Evolutionary conservation across 2,888 invertebrate genomes (phyloP).

Genomic region (Epirrita christyi): DNA sequence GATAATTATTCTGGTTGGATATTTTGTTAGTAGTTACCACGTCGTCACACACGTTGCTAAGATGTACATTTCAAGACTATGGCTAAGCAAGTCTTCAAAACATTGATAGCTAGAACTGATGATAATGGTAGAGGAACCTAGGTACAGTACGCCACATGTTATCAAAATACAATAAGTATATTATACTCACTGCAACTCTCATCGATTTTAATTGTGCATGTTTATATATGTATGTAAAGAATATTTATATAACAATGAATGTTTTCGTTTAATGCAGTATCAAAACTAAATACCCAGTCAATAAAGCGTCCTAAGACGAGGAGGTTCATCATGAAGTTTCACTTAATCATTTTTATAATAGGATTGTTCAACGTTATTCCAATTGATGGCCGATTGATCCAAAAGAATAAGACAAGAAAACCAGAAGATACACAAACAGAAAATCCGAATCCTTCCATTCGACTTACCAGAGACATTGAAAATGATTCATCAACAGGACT

Average conservation of each 20-base stretch:
- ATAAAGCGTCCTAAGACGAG: constrained; percentile 40
- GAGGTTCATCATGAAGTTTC: constrained; percentile 52
- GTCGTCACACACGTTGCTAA: not conserved
- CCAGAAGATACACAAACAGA: constrained; percentile 44
- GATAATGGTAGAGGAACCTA: too few relatives aligned
- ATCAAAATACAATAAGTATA: constrained; percentile 51
- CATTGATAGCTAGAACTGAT: too few relatives aligned
- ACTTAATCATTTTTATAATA: constrained; percentile 43
- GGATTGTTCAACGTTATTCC: constrained; percentile 37
- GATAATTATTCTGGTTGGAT: constrained; percentile 28
- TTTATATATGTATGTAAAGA: constrained; percentile 51
- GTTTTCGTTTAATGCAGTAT: constrained; percentile 61
- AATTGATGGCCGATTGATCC: constrained; percentile 50
- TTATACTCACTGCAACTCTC: constrained; percentile 48
- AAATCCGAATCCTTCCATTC: constrained; percentile 42
- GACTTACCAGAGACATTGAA: constrained; percentile 48
- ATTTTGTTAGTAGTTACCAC: not conserved
- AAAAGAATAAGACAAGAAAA: constrained; percentile 49
- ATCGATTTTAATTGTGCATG: constrained; percentile 35
- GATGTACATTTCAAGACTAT: not conserved
- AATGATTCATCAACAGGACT: constrained; percentile 42
- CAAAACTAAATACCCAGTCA: constrained; percentile 57
- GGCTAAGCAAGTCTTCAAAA: too few relatives aligned
- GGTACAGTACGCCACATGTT: constrained; percentile 21
- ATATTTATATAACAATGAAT: constrained; percentile 60